These are phyloP conservation scores for Psammodynastes pulverulentus DNA, from an alignment of 2,113 vertebrate species.

Conservation along the genomic window DNA sequence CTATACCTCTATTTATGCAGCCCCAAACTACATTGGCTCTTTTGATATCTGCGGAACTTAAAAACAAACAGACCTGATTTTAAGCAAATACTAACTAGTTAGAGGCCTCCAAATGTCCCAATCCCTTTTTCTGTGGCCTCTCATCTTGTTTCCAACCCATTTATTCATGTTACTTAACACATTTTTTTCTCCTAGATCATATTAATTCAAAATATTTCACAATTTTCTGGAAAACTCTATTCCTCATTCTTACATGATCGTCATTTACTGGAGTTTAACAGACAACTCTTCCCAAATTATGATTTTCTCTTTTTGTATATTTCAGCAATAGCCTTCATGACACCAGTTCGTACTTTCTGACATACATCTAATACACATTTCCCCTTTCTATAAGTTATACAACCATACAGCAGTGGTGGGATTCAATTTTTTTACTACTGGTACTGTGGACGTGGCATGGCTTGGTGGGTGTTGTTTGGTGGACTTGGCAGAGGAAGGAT, in stretches of 20 bases:
- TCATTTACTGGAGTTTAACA: not conserved
- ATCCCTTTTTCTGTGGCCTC: not conserved
- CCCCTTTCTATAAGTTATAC: not conserved
- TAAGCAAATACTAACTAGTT: not conserved
- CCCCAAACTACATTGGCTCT: not conserved
- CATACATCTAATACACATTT: not conserved
- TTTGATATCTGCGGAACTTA: not conserved
- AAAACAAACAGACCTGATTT: not conserved
- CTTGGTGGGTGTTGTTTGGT: no score
- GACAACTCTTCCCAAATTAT: not conserved
- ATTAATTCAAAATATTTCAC: not conserved
- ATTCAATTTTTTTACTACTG: no score
- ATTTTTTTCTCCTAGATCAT: not conserved
- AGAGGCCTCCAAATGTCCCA: not conserved
- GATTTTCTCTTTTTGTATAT: not conserved
- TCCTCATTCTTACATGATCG: not conserved
- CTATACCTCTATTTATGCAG: not conserved
- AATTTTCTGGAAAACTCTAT: not conserved
- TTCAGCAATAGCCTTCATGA: not conserved
- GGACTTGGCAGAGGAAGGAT: no score
- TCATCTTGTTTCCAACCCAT: not conserved
- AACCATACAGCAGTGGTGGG: not conserved
- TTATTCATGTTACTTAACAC: not conserved
- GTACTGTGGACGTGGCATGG: no score
- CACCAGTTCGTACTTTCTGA: not conserved